Evolutionary conservation across 2,113 vertebrate genomes (phyloP).

Genomic region (Epinephelus moara): DNA sequence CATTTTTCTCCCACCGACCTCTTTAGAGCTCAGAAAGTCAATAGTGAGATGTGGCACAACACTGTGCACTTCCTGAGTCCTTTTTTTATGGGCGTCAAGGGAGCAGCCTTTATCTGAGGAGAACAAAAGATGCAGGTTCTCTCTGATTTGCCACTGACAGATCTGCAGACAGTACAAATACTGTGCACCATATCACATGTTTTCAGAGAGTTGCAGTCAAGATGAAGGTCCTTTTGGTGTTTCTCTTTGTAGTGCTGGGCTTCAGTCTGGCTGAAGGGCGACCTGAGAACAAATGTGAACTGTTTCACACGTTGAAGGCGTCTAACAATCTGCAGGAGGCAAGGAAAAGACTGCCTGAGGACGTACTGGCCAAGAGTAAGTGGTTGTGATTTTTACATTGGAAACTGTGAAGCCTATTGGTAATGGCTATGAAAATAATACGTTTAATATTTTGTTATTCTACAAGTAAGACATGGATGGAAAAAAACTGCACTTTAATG

Average conservation of each 20-base stretch:
- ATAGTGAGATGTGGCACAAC: neutral
- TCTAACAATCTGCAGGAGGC: neutral
- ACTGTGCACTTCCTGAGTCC: neutral
- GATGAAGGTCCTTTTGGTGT: slow-evolving; percentile 30
- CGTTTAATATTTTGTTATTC: too few species aligned
- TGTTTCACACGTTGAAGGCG: neutral
- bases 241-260: slow-evolving; percentile 33
- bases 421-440: too few species aligned
- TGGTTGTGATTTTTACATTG: too few species aligned
- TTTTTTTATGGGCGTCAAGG: neutral
- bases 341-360: neutral
- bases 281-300: slow-evolving; percentile 39
- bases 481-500: too few species aligned
- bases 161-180: neutral
- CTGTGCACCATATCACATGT: neutral
- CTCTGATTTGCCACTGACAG: neutral
- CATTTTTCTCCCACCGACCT: neutral
- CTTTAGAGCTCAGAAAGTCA: neutral
- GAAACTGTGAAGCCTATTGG: too few species aligned
- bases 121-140: slow-evolving; percentile 23
- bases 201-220: neutral
- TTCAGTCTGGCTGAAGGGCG: slow-evolving; percentile 8
- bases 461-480: too few species aligned
- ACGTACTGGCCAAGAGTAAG: slow-evolving; percentile 44
- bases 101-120: slow-evolving; percentile 24